phyloP scores from a whole-genome alignment of 2,797 vertebrate species.

The Hirundo rustica region DNA sequence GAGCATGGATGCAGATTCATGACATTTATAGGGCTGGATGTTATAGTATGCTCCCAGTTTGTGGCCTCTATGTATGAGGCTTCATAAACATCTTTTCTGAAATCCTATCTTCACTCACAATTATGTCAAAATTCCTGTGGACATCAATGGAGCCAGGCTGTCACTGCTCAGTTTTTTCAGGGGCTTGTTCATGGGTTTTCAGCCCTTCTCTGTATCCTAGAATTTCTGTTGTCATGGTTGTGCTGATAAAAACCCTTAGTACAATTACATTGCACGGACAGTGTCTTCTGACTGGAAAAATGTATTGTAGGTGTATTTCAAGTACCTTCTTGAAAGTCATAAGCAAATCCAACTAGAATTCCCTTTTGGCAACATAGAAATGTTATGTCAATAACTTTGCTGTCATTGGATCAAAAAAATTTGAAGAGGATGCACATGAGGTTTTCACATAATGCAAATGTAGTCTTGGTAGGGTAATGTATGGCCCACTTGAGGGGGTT shows the following conservation, averaged over 20 bases:
- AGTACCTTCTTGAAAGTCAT: background rate
- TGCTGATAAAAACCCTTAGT: background rate
- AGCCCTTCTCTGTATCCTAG: background rate
- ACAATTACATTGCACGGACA: background rate
- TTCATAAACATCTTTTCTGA: conserved; percentile 6
- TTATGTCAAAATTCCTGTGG: background rate
- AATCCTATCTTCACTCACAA: background rate
- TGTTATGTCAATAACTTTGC: background rate
- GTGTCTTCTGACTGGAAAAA: background rate
- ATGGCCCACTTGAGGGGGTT: background rate
- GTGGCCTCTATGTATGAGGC: background rate
- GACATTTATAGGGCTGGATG: background rate
- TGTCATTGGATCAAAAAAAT: background rate
- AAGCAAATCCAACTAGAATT: background rate
- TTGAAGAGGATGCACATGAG: background rate
- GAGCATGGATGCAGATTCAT: background rate
- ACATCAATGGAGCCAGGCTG: background rate
- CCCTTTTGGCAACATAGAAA: background rate
- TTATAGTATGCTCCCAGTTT: background rate
- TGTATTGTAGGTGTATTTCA: background rate
- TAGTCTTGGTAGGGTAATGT: fast-evolving
- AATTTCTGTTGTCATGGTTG: background rate
- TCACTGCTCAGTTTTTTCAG: background rate
- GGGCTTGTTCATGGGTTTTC: background rate
- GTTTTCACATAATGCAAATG: background rate